Conservation (phyloP, 2,797 vertebrate species). For the Mus caroli region DNA sequence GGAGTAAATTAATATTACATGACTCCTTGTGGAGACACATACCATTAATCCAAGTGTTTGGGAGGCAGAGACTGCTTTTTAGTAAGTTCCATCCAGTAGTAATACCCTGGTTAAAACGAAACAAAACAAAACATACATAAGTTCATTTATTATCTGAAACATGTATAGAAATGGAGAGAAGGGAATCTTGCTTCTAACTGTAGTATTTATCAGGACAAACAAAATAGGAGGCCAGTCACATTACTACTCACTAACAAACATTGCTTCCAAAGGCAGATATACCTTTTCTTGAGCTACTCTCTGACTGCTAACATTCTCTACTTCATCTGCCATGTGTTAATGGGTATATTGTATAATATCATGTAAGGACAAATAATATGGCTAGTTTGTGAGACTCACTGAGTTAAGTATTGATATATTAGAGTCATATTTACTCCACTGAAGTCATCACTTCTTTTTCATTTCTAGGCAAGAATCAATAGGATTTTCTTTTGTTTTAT, state of each 20-base stretch:
- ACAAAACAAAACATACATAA: neutral
- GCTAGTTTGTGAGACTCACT: neutral
- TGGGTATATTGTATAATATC: neutral
- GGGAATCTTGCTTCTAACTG: neutral
- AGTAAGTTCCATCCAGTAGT: neutral
- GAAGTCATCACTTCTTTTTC: slow-evolving; percentile 45
- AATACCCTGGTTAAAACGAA: neutral
- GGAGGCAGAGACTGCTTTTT: neutral
- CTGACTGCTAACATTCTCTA: neutral
- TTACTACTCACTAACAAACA: neutral
- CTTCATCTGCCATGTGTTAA: neutral
- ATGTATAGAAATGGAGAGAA: neutral
- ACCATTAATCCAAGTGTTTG: neutral
- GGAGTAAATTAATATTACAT: slow-evolving; percentile 13
- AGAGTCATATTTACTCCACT: neutral
- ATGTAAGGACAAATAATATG: neutral
- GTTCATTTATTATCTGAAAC: slow-evolving; percentile 9
- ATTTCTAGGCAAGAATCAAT: slow-evolving; percentile 35
- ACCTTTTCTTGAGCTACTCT: neutral
- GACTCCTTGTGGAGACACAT: neutral
- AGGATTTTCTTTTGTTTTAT: slow-evolving; percentile 49
- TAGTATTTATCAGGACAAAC: slow-evolving; percentile 11
- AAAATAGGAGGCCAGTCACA: neutral
- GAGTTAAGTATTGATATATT: neutral
- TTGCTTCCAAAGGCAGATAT: neutral